Conservation (phyloP, 1,140 invertebrate genomes). For the Zaprionus tsacasi region DNA sequence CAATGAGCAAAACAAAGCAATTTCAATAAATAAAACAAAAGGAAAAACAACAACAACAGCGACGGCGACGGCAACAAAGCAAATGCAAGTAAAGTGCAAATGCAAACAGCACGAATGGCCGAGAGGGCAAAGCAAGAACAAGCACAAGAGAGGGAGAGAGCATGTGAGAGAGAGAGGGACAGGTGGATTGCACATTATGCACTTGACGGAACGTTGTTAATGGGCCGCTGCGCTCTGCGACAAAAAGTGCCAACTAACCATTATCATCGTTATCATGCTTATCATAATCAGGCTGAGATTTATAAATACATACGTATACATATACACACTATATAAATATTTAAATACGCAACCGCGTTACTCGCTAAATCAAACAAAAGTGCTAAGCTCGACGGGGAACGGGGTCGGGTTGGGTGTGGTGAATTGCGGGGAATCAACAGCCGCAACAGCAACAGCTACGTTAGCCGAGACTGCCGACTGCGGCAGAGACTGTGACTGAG, state of each 20-base stretch:
- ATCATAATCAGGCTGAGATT: slow-evolving; percentile 74
- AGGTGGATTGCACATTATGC: slow-evolving; percentile 33
- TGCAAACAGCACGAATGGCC: slow-evolving; percentile 27
- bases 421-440: slow-evolving; percentile 7
- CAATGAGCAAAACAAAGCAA: slow-evolving; percentile 58
- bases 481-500: slow-evolving; percentile 1
- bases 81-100: slow-evolving; percentile 34
- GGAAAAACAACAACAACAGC: slow-evolving; percentile 10
- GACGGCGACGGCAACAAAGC: slow-evolving; percentile 24
- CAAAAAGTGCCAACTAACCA: slow-evolving; percentile 65
- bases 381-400: slow-evolving; percentile 5
- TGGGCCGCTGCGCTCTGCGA: slow-evolving; percentile 10
- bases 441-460: slow-evolving; percentile 13
- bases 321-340: slow-evolving; percentile 62
- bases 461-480: not conserved
- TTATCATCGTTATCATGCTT: slow-evolving; percentile 76
- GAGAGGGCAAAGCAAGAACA: not conserved
- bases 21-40: slow-evolving; percentile 48
- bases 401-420: not conserved
- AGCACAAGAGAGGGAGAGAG: not conserved
- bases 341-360: slow-evolving; percentile 80
- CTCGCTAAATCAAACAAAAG: slow-evolving; percentile 64
- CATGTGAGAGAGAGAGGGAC: not conserved
- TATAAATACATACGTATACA: slow-evolving; percentile 60
- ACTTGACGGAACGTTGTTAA: slow-evolving; percentile 43